Conservation (phyloP, 2,888 invertebrate genomes). For the Steinernema hermaphroditum region DNA sequence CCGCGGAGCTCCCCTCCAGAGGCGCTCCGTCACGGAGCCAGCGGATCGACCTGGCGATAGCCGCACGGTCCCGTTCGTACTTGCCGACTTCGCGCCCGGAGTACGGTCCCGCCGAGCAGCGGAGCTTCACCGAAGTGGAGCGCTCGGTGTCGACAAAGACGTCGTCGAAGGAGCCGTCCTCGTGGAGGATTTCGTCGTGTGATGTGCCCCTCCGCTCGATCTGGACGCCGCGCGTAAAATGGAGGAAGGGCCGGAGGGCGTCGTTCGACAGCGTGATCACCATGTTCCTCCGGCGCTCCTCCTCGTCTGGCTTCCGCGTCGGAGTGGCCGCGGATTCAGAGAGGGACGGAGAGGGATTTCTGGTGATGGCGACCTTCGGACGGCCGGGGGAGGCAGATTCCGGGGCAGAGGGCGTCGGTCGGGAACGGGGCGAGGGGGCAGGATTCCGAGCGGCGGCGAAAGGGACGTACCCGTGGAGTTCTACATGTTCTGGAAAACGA, state of each 20-base stretch:
- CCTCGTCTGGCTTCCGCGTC: not conserved
- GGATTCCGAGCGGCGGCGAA: not conserved
- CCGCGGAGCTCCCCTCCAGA: not conserved
- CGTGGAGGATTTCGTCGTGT: not conserved
- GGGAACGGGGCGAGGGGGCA: not conserved
- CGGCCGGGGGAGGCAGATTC: not conserved
- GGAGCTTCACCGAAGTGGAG: not conserved
- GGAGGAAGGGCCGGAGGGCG: slow-evolving; percentile 14
- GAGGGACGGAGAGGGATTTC: not conserved
- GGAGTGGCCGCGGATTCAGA: not conserved
- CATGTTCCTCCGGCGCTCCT: not conserved
- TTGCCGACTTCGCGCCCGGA: not conserved
- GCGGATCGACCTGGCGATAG: not conserved
- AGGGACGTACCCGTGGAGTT: not conserved
- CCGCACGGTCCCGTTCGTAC: not conserved
- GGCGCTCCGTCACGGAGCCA: not conserved
- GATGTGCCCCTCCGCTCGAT: not conserved
- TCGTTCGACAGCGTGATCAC: slow-evolving; percentile 3
- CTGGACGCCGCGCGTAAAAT: not conserved
- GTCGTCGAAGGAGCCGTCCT: not conserved
- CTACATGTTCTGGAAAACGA: not conserved
- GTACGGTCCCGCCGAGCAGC: not conserved
- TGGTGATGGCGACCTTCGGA: not conserved
- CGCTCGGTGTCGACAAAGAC: not conserved
- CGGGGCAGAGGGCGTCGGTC: not conserved